phyloP scores from a whole-genome alignment of 2,113 vertebrate genomes.

The Ginglymostoma cirratum region DNA sequence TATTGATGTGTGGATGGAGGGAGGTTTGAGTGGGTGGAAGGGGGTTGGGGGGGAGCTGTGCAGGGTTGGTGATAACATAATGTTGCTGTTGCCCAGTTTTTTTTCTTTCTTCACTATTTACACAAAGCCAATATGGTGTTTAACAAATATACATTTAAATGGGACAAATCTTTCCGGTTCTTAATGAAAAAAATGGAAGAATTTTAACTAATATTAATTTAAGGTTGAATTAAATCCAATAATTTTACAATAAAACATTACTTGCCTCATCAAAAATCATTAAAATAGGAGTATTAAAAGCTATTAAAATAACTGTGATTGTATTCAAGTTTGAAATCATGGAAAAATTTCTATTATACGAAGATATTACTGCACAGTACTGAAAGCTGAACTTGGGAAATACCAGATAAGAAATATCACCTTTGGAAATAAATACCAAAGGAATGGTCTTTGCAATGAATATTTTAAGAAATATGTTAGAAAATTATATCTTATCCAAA shows the following conservation, averaged over 20 bases:
- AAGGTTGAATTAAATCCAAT: neutral
- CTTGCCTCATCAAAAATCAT: neutral
- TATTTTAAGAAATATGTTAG: constrained; percentile 12
- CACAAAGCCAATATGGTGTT: neutral
- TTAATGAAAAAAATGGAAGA: neutral
- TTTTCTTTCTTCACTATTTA: neutral
- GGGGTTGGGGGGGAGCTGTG: too few relatives aligned
- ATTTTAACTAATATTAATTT: neutral
- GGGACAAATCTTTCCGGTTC: neutral
- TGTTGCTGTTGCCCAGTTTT: neutral
- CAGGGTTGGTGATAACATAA: too few relatives aligned
- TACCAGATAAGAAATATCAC: neutral
- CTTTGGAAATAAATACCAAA: neutral
- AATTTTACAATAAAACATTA: neutral
- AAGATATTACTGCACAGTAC: neutral
- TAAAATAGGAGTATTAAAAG: neutral
- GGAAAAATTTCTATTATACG: neutral
- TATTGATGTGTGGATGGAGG: neutral
- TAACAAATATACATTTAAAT: neutral
- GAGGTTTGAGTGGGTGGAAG: too few relatives aligned
- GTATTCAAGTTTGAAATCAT: neutral
- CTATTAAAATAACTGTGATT: neutral
- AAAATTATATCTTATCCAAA: constrained; percentile 31
- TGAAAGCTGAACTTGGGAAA: neutral
- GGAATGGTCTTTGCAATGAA: neutral